Percentiles rank a stretch among this genome's conserved stretches.
Conservation (phyloP, 2,888 invertebrate genomes). For the Agonopterix arenella region DNA sequence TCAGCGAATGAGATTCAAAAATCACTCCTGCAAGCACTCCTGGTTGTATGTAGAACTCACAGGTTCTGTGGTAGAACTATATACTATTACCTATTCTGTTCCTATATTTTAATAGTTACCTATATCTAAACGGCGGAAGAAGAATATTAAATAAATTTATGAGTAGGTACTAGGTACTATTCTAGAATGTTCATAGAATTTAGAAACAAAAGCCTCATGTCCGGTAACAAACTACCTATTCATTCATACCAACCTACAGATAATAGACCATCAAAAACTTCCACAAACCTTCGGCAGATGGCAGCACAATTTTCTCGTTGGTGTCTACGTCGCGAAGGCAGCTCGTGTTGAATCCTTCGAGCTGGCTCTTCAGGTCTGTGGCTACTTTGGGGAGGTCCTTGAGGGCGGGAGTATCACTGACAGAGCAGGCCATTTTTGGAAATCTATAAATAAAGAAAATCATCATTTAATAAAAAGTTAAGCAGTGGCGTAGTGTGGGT, state of each 20-base stretch:
- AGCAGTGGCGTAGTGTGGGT: no score
- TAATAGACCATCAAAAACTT: not conserved
- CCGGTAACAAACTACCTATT: not conserved
- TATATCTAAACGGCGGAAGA: no score
- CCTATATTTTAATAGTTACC: no score
- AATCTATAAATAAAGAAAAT: slow-evolving; percentile 7
- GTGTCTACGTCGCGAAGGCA: slow-evolving; percentile 93
- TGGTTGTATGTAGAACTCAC: no score
- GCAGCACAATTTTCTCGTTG: slow-evolving; percentile 93
- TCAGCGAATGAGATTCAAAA: no score
- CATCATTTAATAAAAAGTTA: no score
- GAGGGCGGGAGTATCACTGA: slow-evolving; percentile 82
- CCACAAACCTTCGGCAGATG: slow-evolving; percentile 91
- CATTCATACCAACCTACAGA: not conserved
- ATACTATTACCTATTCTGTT: no score
- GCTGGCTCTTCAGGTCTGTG: slow-evolving; percentile 91
- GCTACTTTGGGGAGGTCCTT: slow-evolving; percentile 95
- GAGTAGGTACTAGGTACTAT: not conserved
- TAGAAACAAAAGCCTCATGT: not conserved
- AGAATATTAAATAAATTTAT: not conserved
- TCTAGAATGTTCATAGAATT: no score
- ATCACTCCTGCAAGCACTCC: no score
- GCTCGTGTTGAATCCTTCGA: slow-evolving; percentile 93
- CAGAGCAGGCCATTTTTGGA: slow-evolving; percentile 77
- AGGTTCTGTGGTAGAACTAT: no score